phyloP scores from a whole-genome alignment of 2,797 vertebrate genomes.

The Gila robusta region DNA sequence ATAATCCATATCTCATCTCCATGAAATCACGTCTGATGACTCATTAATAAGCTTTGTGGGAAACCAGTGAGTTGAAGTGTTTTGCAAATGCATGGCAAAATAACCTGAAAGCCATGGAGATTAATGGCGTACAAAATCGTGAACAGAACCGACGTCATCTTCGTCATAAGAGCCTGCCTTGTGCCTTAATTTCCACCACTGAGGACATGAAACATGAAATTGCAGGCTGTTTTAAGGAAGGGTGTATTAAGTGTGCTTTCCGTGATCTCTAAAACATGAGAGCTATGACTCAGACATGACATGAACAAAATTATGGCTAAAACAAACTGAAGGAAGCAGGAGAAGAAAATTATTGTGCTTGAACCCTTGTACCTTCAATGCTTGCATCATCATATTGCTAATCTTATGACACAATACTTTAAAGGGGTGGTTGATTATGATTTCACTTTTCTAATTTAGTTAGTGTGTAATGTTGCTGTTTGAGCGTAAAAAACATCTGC shows the following conservation, averaged over 20 bases:
- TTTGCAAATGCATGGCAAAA: background rate
- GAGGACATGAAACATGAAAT: background rate
- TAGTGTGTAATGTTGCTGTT: no score
- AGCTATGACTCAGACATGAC: background rate
- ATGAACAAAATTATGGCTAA: background rate
- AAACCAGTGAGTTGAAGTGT: background rate
- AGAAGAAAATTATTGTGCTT: background rate
- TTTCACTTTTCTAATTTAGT: no score
- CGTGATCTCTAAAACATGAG: slow-evolving; percentile 9
- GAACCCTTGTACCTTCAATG: background rate
- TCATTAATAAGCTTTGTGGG: background rate
- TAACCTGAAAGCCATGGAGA: background rate
- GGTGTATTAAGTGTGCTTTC: slow-evolving; percentile 10
- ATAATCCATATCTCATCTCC: slow-evolving; percentile 14
- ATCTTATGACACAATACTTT: background rate
- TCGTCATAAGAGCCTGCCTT: background rate
- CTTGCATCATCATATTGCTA: background rate
- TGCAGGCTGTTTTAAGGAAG: background rate
- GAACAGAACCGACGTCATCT: background rate
- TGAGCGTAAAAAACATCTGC: no score
- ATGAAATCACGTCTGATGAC: background rate
- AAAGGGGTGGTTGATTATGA: no score
- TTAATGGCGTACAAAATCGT: background rate
- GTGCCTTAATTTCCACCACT: background rate
- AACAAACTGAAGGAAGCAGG: background rate